These are phyloP conservation scores for Prunella himalayana DNA, from an alignment of 2,113 vertebrate species.

Conservation along the genomic window DNA sequence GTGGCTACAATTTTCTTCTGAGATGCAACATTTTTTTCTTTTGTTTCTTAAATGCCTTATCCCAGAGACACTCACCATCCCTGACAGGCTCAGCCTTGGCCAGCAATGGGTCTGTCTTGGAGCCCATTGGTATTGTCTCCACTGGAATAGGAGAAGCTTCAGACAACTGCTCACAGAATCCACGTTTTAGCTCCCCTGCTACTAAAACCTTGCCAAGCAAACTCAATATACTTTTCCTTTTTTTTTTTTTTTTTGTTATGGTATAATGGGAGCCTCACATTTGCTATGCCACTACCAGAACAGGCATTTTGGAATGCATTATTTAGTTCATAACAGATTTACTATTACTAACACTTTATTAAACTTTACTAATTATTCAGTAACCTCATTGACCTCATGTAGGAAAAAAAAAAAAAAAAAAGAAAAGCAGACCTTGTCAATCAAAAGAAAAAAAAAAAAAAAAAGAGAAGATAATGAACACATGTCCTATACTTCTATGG, in stretches of 20 bases:
- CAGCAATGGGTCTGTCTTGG: background rate
- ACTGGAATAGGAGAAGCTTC: background rate
- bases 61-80: background rate
- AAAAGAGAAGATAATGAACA: background rate
- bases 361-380: background rate
- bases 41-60: background rate
- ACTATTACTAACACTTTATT: background rate
- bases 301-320: background rate
- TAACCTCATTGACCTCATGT: background rate
- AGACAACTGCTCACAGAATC: background rate
- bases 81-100: accelerated
- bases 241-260: background rate
- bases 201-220: background rate
- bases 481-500: too few relatives aligned
- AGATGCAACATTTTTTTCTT: background rate
- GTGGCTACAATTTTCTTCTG: background rate
- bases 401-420: too few relatives aligned
- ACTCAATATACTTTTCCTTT: background rate
- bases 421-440: background rate
- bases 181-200: background rate
- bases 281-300: background rate
- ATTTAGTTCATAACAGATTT: background rate
- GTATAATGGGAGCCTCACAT: background rate
- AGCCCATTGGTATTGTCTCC: background rate
- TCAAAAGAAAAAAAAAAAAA: background rate